A percentile compares a stretch with the other conserved stretches of the same genome.
Conservation (phyloP, 2,797 vertebrate species). For the Tinamus major region DNA sequence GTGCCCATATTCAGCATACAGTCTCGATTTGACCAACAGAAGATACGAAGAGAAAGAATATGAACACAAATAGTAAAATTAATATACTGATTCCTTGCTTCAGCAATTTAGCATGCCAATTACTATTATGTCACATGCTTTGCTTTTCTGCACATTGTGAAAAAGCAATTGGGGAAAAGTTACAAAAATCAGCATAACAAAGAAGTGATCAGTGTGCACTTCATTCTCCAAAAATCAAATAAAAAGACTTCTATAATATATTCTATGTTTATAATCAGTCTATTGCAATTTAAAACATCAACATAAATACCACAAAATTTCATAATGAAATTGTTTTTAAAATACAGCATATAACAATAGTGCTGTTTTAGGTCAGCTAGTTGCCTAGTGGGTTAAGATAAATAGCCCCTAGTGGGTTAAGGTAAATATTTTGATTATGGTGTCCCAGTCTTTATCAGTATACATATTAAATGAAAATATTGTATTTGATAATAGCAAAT, state of each 20-base stretch:
- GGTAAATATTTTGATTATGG: not conserved
- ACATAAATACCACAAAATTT: not conserved
- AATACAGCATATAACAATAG: not conserved
- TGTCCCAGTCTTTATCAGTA: not conserved
- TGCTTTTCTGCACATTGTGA: not conserved
- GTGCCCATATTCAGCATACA: not conserved
- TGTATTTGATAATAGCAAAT: not conserved
- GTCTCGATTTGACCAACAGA: not conserved
- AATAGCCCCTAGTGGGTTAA: too few species aligned
- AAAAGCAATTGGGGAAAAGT: not conserved
- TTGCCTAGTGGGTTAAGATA: not conserved
- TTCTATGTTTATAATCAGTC: not conserved
- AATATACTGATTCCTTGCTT: not conserved
- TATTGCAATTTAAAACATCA: not conserved
- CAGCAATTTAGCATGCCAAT: not conserved
- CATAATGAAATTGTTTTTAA: not conserved
- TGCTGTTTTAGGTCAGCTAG: not conserved
- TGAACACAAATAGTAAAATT: not conserved
- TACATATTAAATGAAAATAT: not conserved
- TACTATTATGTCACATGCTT: not conserved
- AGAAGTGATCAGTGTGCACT: not conserved
- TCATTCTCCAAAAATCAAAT: not conserved
- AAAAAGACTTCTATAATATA: not conserved
- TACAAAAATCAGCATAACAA: not conserved
- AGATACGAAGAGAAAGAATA: not conserved